A percentile compares a stretch with the other conserved stretches of the same genome.
Conservation (phyloP, 2,113 vertebrate genomes). For the Cyanoramphus novaezelandiae region DNA sequence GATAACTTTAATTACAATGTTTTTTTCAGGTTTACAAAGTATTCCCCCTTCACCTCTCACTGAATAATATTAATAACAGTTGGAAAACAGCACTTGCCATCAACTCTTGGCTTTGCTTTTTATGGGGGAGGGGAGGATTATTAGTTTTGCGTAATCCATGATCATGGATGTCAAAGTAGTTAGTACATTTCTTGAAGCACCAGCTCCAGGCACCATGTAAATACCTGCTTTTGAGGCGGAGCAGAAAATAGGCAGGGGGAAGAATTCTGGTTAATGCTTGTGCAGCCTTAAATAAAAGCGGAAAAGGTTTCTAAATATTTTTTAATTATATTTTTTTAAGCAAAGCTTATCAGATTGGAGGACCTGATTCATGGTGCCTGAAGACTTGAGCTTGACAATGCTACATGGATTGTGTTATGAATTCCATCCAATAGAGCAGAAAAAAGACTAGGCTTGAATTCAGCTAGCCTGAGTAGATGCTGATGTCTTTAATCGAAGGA, state of each 20-base stretch:
- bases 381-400: background rate
- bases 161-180: background rate
- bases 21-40: conserved; percentile 12
- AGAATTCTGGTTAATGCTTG: background rate
- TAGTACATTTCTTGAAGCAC: background rate
- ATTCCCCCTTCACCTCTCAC: background rate
- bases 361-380: background rate
- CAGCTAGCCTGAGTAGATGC: background rate
- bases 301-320: background rate
- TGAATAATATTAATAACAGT: background rate
- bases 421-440: background rate
- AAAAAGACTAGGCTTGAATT: background rate
- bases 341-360: background rate
- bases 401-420: background rate
- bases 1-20: background rate
- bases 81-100: background rate
- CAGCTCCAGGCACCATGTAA: background rate
- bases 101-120: background rate
- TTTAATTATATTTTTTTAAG: background rate
- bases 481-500: background rate
- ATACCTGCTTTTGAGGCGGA: background rate
- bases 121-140: background rate
- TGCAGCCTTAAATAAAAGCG: background rate
- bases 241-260: background rate
- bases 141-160: background rate